Base-by-base conservation (phyloP, 92 coral and sea anemone species). In the Nematostella vectensis region DNA sequence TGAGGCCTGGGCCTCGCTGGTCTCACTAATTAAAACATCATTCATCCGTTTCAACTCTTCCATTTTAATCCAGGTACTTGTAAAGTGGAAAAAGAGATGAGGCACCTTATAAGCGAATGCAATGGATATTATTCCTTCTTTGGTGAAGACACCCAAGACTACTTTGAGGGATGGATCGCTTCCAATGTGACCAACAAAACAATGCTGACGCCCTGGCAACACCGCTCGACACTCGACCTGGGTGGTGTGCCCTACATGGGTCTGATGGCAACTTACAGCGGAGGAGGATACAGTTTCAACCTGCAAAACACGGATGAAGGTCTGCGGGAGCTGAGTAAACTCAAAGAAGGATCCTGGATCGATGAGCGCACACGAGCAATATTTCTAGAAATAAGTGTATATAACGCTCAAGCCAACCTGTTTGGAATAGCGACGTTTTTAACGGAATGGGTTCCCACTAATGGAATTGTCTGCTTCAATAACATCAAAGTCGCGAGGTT, bases 341-440 rank as follows among this genome's bases (percentile, higher is more conserved):
- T 85, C 0, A 74, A 77, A 36, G 27, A 65, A 17, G 58, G 62
- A 40, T 48, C 57, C 6, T 93, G 99, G 99, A 77, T 93, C n/a
- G 88, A 93, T 51, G 42, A 50, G 19, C 62, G 82, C 27, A 77
- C 94, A 2, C 62, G 99, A n/a, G 99, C 99, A n/a, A 28, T 93
- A 24, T 86, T 93, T 36, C 83, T 93, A 4, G 99, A 93, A 69
- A 58, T 93, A 12, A 88, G 85, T 2, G 54, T 74, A 13, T 93
- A 93, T 63, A 93, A 80, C 58, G 88, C 96, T 6, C 95, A 93
- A 58, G 82, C 82, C 4, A 88, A 93, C 51, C 70, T 86, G 58
- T 93, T 82, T 72, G 81, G 96, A 1, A 74, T 83, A 21, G 89
- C 81, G 13, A 86, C 75, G 11, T 83, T 93, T 42, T 54, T 86